Evolutionary conservation across 2,113 vertebrate genomes (phyloP).

Genomic region (Coturnix japonica): DNA sequence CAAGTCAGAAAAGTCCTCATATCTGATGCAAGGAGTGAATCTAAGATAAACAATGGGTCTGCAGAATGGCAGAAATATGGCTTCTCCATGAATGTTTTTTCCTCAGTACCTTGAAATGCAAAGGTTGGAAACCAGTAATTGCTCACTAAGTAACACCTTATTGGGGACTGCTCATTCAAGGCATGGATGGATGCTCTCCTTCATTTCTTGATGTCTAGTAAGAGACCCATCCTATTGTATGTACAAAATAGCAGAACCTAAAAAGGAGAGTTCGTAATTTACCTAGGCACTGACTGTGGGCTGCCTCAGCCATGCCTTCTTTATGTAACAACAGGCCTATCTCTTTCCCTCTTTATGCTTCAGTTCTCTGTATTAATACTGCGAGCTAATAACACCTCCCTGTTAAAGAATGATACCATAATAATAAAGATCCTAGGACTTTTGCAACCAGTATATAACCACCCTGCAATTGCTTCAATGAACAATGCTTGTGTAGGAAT

Average conservation of each 20-base stretch:
- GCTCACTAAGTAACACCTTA: background rate
- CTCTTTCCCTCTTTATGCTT: background rate
- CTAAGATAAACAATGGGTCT: conserved; percentile 7
- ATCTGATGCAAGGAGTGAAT: conserved; percentile 1
- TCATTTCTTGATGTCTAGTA: background rate
- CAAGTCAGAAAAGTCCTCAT: background rate
- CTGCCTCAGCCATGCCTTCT: background rate
- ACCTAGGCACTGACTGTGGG: background rate
- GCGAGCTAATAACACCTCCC: background rate
- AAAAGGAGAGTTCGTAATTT: background rate
- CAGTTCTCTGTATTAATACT: background rate
- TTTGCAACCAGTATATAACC: background rate
- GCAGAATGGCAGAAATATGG: background rate
- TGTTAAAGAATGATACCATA: background rate
- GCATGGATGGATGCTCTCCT: background rate
- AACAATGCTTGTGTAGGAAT: background rate
- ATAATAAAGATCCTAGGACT: background rate
- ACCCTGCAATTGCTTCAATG: background rate
- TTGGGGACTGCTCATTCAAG: background rate
- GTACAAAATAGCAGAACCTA: background rate
- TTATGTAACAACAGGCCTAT: background rate
- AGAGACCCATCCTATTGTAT: background rate
- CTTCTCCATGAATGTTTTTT: background rate
- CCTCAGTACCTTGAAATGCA: background rate
- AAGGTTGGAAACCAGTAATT: background rate